Evolutionary conservation across 2,113 vertebrate genomes (phyloP), one percentile per base, ranked within the genome.

Genomic region (Castor canadensis): DNA sequence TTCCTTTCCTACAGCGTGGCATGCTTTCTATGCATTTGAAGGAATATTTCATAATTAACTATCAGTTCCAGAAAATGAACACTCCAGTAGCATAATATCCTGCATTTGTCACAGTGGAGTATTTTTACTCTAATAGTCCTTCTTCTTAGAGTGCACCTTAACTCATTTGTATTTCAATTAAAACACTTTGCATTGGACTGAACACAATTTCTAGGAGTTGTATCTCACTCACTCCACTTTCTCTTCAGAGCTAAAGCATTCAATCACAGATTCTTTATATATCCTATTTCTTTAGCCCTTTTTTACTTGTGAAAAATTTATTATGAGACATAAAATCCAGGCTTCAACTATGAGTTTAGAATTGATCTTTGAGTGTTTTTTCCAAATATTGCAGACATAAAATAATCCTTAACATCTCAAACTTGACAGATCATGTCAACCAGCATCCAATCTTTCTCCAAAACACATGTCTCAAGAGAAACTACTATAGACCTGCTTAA

Each of bases 221-320:
- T 79, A 5, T 24, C 5, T 76, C 3, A 28, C 22, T 75, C n/a
- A 40, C 13, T 91, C 10, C 86, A 32, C 22, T 79, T 19, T 24
- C 16, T 75, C 24, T 6, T 35, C n/a, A 56, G 3, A 43, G 35
- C 20, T n/a, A 91, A 85, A 85, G 43, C 1, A 54, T 62, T 81
- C 73, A 66, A 67, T 85, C 60, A 93, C 9, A 52, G 28, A 67
- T 81, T 62, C 3, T 0, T 43, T 49, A 84, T 6, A 3, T 38
- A 73, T 38, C 16, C n/a, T 85, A 9, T 95, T 88, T 69, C 62
- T 72, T 3, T 60, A 84, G 40, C 1, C 45, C 15, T 6, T 72
- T 96, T 92, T 85, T 26, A 87, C 13, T 19, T 89, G 30, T 79
- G 38, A 94, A 91, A 93, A 95, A 94, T 82, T 91, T 94, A 95